Base-by-base conservation (phyloP, 2,888 invertebrate genomes). In the Sinhomidia bicolor region DNA sequence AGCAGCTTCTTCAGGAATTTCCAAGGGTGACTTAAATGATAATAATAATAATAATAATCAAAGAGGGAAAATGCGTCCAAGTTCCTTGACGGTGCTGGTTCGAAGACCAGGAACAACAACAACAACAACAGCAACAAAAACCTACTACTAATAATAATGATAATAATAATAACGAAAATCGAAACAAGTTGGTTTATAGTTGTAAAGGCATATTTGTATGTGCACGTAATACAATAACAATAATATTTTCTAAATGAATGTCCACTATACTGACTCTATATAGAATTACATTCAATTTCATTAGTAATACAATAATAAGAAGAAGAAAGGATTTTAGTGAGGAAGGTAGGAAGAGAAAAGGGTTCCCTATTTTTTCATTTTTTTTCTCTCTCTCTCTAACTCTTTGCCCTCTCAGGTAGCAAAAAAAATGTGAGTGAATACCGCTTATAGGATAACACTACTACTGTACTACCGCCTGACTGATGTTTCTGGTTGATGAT, bases 401-500 rank as follows among this genome's bases (percentile, higher is more conserved):
- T 79, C 79, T 14, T 36, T 54, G 54, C 62, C 60, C 65, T 81
- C 80, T 23, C 85, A 85, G 85, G 79, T 85, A 85, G 85, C 85
- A 79, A 79, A 85, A 84, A 85, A 54, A 36, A 44, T 41, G 44
- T 3, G 36, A 36, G 74, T 44, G 71, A 71, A 44, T 20, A 41
- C 65, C 32, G 68, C 68, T 44, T 74, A 74, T 47, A 12, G 20
- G 74, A 74, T 74, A 44, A 44, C 47, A 47, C 47, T 36, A 74
- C 44, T 74, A 36, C 7, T 62, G 41, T 41, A 51, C 83, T 23
- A 79, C 86, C 80, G 57, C 41, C 88, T 84, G 83, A 88, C 79
- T 88, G 79, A 88, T 88, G 84, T 79, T 84, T 84, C 84, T 36
- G 10, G 54, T 88, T 79, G 82, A 79, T 88, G 79, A 88, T 88